phyloP scores from a whole-genome alignment of 2,797 vertebrate genomes.

The Potorous gilbertii region DNA sequence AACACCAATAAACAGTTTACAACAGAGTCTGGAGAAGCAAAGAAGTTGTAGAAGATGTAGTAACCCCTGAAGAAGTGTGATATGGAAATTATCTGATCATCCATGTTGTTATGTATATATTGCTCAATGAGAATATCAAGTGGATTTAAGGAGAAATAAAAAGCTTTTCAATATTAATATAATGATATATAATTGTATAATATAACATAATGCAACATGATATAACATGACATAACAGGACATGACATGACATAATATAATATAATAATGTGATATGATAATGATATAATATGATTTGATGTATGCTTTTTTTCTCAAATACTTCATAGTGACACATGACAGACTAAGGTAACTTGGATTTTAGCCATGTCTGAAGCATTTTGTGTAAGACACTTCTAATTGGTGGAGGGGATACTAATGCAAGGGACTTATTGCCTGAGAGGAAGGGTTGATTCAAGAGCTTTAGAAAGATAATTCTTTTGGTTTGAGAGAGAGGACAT shows the following conservation, averaged over 20 bases:
- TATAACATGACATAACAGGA: too few species aligned
- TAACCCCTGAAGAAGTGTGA: not conserved
- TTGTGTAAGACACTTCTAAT: not conserved
- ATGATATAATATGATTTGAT: not conserved
- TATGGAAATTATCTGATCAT: not conserved
- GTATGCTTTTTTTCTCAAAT: not conserved
- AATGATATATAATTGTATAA: not conserved
- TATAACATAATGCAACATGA: not conserved
- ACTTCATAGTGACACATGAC: not conserved
- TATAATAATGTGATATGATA: not conserved
- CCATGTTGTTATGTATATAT: not conserved
- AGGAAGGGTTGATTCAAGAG: not conserved
- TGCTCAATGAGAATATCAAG: not conserved
- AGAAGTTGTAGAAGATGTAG: not conserved
- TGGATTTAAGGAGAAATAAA: not conserved
- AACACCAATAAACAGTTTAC: not conserved
- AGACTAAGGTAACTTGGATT: not conserved
- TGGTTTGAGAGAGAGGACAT: not conserved
- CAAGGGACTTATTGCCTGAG: not conserved
- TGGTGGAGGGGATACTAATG: not conserved
- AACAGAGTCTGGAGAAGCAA: not conserved
- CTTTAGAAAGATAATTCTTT: not conserved
- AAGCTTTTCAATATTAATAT: not conserved
- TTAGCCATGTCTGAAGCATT: not conserved
- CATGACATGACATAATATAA: not conserved